Conservation (phyloP, 2,113 vertebrate species). For the Caretta caretta region DNA sequence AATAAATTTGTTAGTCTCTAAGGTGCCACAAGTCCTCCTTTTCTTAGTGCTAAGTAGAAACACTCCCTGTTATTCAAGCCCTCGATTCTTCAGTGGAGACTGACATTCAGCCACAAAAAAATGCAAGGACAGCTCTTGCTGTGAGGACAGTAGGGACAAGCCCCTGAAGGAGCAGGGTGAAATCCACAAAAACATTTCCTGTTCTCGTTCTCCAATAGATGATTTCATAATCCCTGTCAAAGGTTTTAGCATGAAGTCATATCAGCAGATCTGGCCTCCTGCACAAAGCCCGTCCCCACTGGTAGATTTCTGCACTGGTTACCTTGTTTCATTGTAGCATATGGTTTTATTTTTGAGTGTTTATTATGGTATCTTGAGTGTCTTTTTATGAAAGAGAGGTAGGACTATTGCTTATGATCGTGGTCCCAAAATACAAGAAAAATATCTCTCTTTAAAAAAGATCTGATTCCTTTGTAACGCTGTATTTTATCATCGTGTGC, state of each 20-base stretch:
- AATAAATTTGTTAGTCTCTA: too few relatives aligned
- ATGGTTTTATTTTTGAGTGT: slow-evolving; percentile 9
- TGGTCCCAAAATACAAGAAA: neutral
- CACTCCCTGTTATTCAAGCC: neutral
- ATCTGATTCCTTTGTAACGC: neutral
- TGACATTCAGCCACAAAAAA: neutral
- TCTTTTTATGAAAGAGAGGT: slow-evolving; percentile 10
- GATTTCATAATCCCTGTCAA: neutral
- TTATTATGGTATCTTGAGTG: slow-evolving; percentile 7
- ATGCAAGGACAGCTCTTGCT: neutral
- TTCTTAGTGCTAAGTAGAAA: neutral
- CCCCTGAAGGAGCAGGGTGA: rapidly evolving
- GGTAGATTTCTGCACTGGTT: neutral
- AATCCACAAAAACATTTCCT: neutral
- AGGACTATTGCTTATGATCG: neutral
- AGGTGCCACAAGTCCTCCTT: too few relatives aligned
- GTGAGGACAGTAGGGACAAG: neutral
- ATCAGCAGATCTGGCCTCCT: neutral
- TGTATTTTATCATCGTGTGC: neutral
- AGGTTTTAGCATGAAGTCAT: neutral
- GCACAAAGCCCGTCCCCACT: neutral
- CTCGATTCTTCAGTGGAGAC: neutral
- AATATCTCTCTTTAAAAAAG: neutral
- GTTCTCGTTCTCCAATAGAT: neutral
- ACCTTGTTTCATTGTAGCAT: neutral